Evolutionary conservation across 2,797 vertebrate genomes (phyloP).

Genomic region (Lerista edwardsae): DNA sequence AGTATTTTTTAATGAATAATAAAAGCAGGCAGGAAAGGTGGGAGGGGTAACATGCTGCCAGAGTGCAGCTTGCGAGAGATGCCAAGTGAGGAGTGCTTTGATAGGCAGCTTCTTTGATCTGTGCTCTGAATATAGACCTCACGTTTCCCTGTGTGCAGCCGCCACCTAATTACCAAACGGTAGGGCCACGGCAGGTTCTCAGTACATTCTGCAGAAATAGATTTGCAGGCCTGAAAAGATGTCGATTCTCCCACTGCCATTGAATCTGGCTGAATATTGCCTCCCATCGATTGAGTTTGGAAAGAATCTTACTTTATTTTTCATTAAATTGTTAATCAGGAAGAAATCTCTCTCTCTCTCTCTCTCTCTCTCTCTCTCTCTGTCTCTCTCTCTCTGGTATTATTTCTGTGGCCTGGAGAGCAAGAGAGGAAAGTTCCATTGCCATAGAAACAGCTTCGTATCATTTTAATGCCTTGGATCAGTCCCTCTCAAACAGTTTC

Average conservation of each 20-base stretch:
- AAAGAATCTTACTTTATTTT: conserved; percentile 65
- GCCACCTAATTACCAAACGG: conserved; percentile 65
- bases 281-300: conserved; percentile 56
- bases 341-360: conserved; percentile 66
- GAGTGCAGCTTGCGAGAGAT: conserved; percentile 29
- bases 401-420: conserved; percentile 71
- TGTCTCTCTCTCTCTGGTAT: conserved; percentile 37
- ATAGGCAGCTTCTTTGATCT: conserved; percentile 73
- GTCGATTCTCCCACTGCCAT: conserved; percentile 66
- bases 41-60: not conserved
- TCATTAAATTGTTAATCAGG: conserved; percentile 74
- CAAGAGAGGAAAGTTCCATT: conserved; percentile 74
- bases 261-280: conserved; percentile 59
- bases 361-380: not conserved
- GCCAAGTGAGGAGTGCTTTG: conserved; percentile 59
- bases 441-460: conserved; percentile 77
- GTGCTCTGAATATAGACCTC: conserved; percentile 67
- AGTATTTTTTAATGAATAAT: not conserved
- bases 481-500: conserved; percentile 75
- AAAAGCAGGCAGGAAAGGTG: conserved; percentile 14
- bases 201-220: conserved; percentile 60
- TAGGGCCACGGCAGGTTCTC: conserved; percentile 47
- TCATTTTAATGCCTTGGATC: conserved; percentile 75
- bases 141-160: conserved; percentile 57
- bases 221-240: conserved; percentile 70